A percentile compares a stretch with the other conserved stretches of the same genome.
phyloP scores from a whole-genome alignment of 2,888 invertebrate species.

The Zygaena filipendulae region DNA sequence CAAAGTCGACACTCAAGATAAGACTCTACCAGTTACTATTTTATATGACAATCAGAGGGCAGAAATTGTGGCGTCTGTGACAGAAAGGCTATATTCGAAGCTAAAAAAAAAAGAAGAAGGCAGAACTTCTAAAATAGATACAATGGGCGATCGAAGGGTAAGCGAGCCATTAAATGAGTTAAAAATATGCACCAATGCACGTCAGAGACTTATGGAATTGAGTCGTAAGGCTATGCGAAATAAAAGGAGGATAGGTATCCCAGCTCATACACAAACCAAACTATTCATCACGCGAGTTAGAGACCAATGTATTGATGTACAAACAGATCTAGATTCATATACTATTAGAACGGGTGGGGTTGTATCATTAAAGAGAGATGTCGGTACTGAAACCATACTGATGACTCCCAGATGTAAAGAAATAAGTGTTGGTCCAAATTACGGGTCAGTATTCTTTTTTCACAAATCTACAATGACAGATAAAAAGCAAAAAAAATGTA shows the following conservation, averaged over 20 bases:
- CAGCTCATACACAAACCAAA: conserved; percentile 70
- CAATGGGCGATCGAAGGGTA: conserved; percentile 45
- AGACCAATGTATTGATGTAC: conserved; percentile 67
- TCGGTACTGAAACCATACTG: conserved; percentile 46
- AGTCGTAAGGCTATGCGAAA: conserved; percentile 69
- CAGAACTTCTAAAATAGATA: conserved; percentile 43
- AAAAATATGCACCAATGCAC: conserved; percentile 68
- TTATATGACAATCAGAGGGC: conserved; percentile 66
- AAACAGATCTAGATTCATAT: conserved; percentile 58
- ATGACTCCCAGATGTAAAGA: conserved; percentile 60
- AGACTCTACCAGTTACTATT: conserved; percentile 31
- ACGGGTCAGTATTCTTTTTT: conserved; percentile 31
- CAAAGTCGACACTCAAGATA: conserved; percentile 15
- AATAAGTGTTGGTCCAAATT: conserved; percentile 42
- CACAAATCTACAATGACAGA: conserved; percentile 45
- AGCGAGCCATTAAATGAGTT: conserved; percentile 61
- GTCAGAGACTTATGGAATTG: conserved; percentile 66
- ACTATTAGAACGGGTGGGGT: conserved; percentile 33
- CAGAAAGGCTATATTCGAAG: conserved; percentile 72
- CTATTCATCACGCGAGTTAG: conserved; percentile 59
- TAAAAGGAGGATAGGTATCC: conserved; percentile 55
- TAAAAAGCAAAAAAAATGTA: conserved; percentile 26
- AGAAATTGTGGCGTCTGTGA: conserved; percentile 78
- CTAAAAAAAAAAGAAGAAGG: conserved; percentile 64
- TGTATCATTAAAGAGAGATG: conserved; percentile 35